Evolutionary conservation across 2,113 vertebrate species (phyloP).

Genomic region (Syngnathus typhle): DNA sequence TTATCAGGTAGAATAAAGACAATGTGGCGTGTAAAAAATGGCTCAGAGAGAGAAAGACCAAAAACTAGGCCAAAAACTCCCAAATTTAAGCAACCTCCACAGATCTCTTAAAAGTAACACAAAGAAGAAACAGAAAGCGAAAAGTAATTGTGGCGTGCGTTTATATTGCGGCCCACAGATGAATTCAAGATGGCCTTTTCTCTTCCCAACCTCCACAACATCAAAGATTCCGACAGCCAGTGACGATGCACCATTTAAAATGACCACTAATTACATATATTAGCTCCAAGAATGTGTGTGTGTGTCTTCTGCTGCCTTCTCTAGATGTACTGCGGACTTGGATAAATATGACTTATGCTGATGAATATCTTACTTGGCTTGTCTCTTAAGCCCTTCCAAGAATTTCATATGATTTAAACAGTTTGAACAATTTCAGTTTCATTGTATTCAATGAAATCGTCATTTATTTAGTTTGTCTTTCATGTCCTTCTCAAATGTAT

Average conservation of each 20-base stretch:
- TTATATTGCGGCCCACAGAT: constrained; percentile 75
- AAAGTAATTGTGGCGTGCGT: constrained; percentile 65
- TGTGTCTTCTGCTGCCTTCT: constrained; percentile 3
- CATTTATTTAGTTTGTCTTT: no score
- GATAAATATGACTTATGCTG: neutral
- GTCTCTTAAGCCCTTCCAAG: neutral
- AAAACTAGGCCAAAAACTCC: neutral
- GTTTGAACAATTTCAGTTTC: neutral
- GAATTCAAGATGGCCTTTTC: constrained; percentile 85
- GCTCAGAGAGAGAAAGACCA: neutral
- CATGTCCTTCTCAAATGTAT: no score
- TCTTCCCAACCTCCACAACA: constrained; percentile 70
- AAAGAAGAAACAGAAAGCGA: constrained; percentile 43
- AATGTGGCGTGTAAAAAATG: neutral
- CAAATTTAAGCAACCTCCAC: neutral
- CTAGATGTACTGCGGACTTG: constrained; percentile 1
- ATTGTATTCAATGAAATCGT: no score
- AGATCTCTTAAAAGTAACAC: neutral
- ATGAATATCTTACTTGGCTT: neutral
- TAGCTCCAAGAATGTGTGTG: constrained; percentile 42
- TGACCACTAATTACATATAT: constrained; percentile 82
- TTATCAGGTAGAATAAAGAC: neutral
- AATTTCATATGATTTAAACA: neutral
- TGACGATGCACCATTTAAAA: constrained; percentile 76
- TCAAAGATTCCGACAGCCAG: constrained; percentile 74